Evolutionary conservation across 2,888 invertebrate species (phyloP), one percentile per base, ranked within the genome.

Genomic region (Cataglyphis altisquamis): DNA sequence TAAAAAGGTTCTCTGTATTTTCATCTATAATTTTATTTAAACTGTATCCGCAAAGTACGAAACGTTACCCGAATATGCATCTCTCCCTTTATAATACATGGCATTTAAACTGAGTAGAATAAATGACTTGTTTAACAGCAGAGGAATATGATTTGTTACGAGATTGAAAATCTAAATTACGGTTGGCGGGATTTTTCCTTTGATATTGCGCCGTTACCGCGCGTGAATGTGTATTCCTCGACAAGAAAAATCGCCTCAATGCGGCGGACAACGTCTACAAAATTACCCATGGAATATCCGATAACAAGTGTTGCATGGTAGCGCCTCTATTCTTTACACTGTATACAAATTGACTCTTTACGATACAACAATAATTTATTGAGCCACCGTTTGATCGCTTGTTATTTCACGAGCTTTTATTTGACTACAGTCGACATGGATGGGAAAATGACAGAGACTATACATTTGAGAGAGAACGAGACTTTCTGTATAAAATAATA

Each of bases 321-420:
- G 39, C 72, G 68, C 78, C 85, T 84, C 83, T 81, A 82, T 84
- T 89, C 87, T 90, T 90, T 90, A 90, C 87, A 88, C 86, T 87
- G 83, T 86, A 52, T 52, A 90, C 90, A 91, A 91, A 91, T 91
- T 90, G 91, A 90, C 90, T 88, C 89, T 89, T 90, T 88, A 90
- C 84, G 86, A 88, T 84, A 82, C 82, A 70, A 80, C 85, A 83
- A 77, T 87, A 88, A 90, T 87, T 87, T 88, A 88, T 87, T 84
- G 86, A 78, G 85, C 86, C 84, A 85, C 88, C 84, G 88, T 88
- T 88, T 87, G 85, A 88, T 90, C 80, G 80, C 57, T 45, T 63
- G 74, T 74, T 80, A 67, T 64, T 84, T 64, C 57, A 57, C 66
- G 67, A 64, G 36, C 62, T 39, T 63, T 55, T 84, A 70, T 84